Evolutionary conservation across 2,113 vertebrate species (phyloP).

Genomic region (Elgaria multicarinata): DNA sequence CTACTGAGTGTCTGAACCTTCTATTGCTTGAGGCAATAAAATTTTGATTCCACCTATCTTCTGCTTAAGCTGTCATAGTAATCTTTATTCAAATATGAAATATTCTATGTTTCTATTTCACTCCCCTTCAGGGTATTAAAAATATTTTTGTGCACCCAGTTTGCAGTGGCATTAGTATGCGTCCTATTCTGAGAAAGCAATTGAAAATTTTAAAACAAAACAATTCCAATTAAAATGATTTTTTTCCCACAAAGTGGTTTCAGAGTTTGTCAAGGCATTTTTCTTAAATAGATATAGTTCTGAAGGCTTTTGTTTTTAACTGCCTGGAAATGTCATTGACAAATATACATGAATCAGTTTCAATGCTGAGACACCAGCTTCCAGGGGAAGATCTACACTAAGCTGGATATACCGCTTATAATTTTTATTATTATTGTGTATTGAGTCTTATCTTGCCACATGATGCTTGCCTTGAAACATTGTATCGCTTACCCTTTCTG

Average conservation of each 20-base stretch:
- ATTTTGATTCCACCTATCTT: slow-evolving; percentile 4
- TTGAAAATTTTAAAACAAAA: background rate
- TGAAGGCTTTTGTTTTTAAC: background rate
- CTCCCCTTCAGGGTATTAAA: background rate
- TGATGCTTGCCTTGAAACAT: too few relatives aligned
- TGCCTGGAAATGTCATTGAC: background rate
- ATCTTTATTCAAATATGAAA: slow-evolving; percentile 9
- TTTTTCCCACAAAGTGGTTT: background rate
- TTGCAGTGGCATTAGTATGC: background rate
- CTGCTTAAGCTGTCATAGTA: background rate
- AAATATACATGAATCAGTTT: background rate
- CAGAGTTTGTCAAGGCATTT: background rate
- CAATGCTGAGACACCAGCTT: background rate
- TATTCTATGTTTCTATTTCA: background rate
- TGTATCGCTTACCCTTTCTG: too few relatives aligned
- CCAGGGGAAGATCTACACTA: too few relatives aligned
- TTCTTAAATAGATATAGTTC: background rate
- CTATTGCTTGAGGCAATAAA: background rate
- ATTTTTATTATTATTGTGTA: too few relatives aligned
- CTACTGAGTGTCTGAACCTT: background rate
- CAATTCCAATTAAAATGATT: background rate
- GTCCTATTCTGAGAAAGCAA: background rate
- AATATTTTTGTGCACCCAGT: background rate
- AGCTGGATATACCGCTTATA: too few relatives aligned
- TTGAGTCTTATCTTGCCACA: too few relatives aligned